Evolutionary conservation across 2,113 vertebrate species (phyloP).

Genomic region (Marmota flaviventris): DNA sequence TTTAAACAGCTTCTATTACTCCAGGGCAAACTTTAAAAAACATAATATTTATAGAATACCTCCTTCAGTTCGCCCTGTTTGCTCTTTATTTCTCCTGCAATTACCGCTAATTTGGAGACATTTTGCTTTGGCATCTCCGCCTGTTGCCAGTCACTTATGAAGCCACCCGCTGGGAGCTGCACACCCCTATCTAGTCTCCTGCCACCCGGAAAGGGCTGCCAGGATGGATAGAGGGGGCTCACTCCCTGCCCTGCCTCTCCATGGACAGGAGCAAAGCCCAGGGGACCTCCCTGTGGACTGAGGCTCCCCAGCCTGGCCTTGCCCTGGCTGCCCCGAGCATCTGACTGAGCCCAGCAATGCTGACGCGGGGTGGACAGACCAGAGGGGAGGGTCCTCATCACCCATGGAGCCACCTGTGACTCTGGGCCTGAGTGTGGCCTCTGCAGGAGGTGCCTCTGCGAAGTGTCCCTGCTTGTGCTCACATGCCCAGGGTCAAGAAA

Average conservation of each 20-base stretch:
- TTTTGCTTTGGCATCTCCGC: slow-evolving; percentile 66
- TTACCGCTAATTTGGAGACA: slow-evolving; percentile 75
- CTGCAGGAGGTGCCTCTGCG: fast-evolving
- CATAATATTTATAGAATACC: slow-evolving; percentile 82
- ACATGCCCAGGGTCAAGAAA: too few species aligned
- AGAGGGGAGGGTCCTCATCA: fast-evolving
- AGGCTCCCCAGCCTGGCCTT: background rate
- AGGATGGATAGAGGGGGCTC: background rate
- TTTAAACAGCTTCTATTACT: slow-evolving; percentile 80
- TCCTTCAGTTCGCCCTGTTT: slow-evolving; percentile 71
- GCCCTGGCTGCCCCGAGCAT: fast-evolving
- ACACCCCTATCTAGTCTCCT: background rate
- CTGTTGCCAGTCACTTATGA: background rate
- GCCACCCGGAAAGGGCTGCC: background rate
- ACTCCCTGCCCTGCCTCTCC: background rate
- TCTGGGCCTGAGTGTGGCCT: background rate
- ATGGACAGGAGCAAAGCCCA: too few species aligned
- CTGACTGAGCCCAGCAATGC: background rate
- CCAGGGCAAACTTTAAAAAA: slow-evolving; percentile 86
- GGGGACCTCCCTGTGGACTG: too few species aligned
- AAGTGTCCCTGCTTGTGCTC: fast-evolving
- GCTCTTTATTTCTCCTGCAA: slow-evolving; percentile 78
- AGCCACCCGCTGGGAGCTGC: slow-evolving; percentile 25
- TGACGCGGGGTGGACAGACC: background rate
- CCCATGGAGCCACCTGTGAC: fast-evolving